These are phyloP conservation scores for Megaceryle alcyon DNA, from an alignment of 2,797 vertebrate species.

Conservation along the genomic window DNA sequence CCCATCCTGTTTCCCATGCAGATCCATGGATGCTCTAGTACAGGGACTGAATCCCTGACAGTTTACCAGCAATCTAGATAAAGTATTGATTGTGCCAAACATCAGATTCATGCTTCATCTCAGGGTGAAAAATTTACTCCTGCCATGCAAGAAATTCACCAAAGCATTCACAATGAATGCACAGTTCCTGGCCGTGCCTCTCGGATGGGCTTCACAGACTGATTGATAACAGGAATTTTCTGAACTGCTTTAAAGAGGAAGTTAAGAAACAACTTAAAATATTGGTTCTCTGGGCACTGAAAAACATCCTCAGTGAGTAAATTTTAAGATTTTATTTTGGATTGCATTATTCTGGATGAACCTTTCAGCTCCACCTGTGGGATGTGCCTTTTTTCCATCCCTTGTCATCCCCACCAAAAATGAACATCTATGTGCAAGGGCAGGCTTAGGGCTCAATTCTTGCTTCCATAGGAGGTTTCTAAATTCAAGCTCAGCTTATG, in stretches of 20 bases:
- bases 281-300: neutral
- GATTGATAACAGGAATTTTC: constrained; percentile 38
- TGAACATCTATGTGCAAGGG: neutral
- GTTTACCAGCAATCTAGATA: neutral
- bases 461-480: neutral
- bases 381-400: neutral
- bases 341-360: neutral
- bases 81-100: neutral
- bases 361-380: neutral
- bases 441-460: neutral
- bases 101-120: neutral
- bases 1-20: neutral
- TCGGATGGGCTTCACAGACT: neutral
- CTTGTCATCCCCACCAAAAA: neutral
- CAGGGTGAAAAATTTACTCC: constrained; percentile 12
- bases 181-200: neutral
- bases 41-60: neutral
- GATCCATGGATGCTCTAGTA: neutral
- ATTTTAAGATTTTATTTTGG: neutral
- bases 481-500: neutral
- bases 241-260: constrained; percentile 39
- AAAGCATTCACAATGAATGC: constrained; percentile 20
- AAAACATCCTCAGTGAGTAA: neutral
- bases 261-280: constrained; percentile 29
- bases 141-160: constrained; percentile 39